These are phyloP conservation scores for Nyctereutes procyonoides DNA, from an alignment of 2,113 vertebrate species.

Conservation along the genomic window DNA sequence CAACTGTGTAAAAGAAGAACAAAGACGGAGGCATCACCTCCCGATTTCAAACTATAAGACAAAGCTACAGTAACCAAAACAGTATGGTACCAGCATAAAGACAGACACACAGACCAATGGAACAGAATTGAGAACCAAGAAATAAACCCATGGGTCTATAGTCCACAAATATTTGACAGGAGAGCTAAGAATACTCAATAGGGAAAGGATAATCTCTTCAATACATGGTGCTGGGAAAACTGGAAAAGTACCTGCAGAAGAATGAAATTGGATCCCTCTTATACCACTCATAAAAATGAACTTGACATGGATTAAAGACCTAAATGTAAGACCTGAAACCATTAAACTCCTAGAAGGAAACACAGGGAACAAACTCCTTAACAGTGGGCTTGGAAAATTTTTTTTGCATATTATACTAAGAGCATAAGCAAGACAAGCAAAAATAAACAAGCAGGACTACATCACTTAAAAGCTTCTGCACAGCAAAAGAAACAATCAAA, in stretches of 20 bases:
- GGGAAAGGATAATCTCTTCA: background rate
- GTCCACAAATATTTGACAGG: background rate
- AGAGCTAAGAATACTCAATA: background rate
- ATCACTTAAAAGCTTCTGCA: background rate
- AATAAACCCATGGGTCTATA: background rate
- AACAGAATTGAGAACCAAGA: background rate
- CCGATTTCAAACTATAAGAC: background rate
- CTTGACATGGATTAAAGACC: background rate
- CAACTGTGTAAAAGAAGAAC: background rate
- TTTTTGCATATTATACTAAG: background rate
- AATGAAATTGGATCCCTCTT: background rate
- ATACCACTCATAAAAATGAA: background rate
- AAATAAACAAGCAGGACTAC: background rate
- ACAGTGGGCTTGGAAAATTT: background rate
- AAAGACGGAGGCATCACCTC: background rate
- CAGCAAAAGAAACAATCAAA: background rate
- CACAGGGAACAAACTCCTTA: background rate
- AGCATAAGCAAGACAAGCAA: background rate
- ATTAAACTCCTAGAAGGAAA: background rate
- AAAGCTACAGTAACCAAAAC: background rate
- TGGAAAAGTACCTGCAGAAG: background rate
- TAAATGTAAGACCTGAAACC: background rate
- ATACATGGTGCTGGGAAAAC: background rate
- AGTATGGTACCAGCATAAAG: background rate
- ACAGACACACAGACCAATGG: background rate